Evolutionary conservation across 2,797 vertebrate genomes (phyloP).

Genomic region (Lemur catta): DNA sequence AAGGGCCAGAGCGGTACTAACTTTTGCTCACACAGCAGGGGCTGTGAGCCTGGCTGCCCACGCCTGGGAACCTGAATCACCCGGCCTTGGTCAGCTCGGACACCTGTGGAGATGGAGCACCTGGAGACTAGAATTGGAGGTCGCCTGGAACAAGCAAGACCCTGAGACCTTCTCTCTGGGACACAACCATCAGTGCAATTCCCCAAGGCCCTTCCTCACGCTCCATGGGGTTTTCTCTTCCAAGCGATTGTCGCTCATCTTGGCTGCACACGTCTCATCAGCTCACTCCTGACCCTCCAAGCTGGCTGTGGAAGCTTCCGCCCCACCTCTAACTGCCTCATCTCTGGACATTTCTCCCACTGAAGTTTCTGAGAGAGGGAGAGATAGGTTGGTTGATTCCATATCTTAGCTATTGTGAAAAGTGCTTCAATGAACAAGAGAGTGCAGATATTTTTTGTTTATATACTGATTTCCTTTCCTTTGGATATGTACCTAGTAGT

Average conservation of each 20-base stretch:
- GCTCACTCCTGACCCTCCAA: neutral
- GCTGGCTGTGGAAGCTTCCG: neutral
- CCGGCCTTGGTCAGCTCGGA: neutral
- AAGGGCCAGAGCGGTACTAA: neutral
- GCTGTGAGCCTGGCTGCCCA: neutral
- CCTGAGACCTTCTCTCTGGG: neutral
- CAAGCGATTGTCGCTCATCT: rapidly evolving
- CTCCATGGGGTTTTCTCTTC: neutral
- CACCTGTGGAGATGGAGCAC: rapidly evolving
- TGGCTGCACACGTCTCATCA: neutral
- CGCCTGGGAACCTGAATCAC: neutral
- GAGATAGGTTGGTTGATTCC: neutral
- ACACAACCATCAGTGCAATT: rapidly evolving
- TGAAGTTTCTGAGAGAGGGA: neutral
- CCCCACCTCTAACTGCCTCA: neutral
- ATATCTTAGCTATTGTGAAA: neutral
- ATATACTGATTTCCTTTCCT: neutral
- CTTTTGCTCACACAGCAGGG: rapidly evolving
- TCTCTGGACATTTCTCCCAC: neutral
- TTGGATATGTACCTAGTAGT: neutral
- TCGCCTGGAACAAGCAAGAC: neutral
- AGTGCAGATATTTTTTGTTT: neutral
- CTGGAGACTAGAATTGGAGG: neutral
- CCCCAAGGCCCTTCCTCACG: neutral
- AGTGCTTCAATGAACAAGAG: neutral